phyloP scores from a whole-genome alignment of 2,888 invertebrate species.

The Papilio demoleus region DNA sequence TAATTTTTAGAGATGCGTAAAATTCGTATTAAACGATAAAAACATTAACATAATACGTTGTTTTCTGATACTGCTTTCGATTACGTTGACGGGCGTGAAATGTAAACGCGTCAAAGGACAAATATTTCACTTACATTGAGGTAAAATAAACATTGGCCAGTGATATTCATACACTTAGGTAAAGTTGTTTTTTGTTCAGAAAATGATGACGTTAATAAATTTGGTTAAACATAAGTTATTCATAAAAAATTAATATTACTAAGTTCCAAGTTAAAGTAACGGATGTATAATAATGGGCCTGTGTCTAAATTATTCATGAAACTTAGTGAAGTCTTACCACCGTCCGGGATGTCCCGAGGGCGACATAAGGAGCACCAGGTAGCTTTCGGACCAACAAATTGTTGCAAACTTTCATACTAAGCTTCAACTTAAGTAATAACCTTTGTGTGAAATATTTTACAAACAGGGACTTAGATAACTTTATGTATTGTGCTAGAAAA shows the following conservation, averaged over 20 bases:
- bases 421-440: constrained; percentile 38
- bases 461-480: constrained; percentile 8
- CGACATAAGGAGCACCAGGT: constrained; percentile 30
- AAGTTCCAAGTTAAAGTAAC: constrained; percentile 18
- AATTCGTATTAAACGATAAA: not conserved
- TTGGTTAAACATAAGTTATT: not conserved
- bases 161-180: not conserved
- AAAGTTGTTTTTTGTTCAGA: not conserved
- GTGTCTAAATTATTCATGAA: constrained; percentile 35
- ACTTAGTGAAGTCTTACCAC: constrained; percentile 28
- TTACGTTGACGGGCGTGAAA: not conserved
- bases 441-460: constrained; percentile 23
- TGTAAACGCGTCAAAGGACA: not conserved
- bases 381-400: constrained; percentile 31
- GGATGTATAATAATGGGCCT: constrained; percentile 9
- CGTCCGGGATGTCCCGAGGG: constrained; percentile 37
- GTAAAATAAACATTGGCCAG: not conserved
- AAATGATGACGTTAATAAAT: not conserved
- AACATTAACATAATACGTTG: constrained; percentile 4
- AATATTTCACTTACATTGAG: not conserved
- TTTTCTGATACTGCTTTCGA: not conserved
- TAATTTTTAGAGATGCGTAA: not conserved
- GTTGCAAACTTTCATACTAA: constrained; percentile 34
- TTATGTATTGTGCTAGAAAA: constrained; percentile 9
- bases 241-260: not conserved